Base-by-base conservation (phyloP, 1,140 invertebrate genomes). In the Epicauta chinensis region DNA sequence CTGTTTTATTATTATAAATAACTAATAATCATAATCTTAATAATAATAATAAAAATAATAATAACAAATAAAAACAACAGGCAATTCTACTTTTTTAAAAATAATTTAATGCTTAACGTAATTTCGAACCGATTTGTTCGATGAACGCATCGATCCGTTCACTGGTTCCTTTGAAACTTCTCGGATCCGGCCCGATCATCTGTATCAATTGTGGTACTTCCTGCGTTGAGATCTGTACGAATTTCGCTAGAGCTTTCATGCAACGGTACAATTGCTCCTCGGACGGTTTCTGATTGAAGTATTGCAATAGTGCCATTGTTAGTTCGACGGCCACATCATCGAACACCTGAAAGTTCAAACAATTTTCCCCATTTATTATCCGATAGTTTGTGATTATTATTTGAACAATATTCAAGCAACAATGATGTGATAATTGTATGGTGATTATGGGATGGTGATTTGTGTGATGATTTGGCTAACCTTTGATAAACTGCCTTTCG, bases 291-390 rank as follows among this genome's bases (percentile, higher is more conserved):
- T 78, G 77, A 59, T 86, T 85, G 72, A 93, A 84, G 73, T 84
- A 93, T 76, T 95, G 91, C 14, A 94, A 78, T 56, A 93, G 74
- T n/a, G 91, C 91, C 86, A 93, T 92, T 11, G 90, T 83, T 58
- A 96, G 70, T 71, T 96, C 92, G 13, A 93, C 89, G 23, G 91
- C 91, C 11, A 93, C 86, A 66, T 96, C 92, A 69, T 96, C 92
- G 71, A 94, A 95, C 12, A 94, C 88, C 90, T 93, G 66, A 12
- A 68, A 63, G n/a, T n/a, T n/a, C n/a, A 54, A 35, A 36, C 6
- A 29, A 43, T n/a, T n/a, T n/a, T n/a, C n/a, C 13, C 14, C 14
- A 16, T 37, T 12, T 10, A 37, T 7, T 5, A 37, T 12, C 10
- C 5, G 1, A 12, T 23, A 2, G 7, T 5, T 23, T 1, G 23